Evolutionary conservation across 2,113 vertebrate genomes (phyloP).

Genomic region (Zosterops lateralis): DNA sequence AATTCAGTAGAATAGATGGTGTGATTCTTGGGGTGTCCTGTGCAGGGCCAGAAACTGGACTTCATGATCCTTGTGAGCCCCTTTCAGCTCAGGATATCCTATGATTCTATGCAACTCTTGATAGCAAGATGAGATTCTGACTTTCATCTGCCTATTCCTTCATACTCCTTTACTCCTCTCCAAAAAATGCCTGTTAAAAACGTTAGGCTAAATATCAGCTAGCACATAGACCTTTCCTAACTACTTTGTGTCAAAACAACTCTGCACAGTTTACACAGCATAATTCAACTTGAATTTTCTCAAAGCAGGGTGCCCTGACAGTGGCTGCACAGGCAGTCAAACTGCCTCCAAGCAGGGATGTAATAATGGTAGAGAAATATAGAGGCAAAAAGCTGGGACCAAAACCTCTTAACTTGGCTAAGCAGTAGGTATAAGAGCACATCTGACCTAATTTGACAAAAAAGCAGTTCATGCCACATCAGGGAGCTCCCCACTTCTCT

Average conservation of each 20-base stretch:
- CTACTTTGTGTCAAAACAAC: neutral
- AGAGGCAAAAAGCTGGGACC: neutral
- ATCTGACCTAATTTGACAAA: neutral
- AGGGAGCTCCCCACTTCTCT: neutral
- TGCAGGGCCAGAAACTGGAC: neutral
- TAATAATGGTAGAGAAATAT: neutral
- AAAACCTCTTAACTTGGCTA: neutral
- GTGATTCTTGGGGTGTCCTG: neutral
- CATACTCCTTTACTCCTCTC: fast-evolving
- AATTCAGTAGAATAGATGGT: neutral
- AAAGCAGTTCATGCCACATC: neutral
- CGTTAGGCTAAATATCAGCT: fast-evolving
- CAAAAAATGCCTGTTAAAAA: neutral
- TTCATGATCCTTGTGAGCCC: neutral
- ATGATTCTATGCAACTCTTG: neutral
- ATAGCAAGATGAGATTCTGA: neutral
- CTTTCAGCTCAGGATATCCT: neutral
- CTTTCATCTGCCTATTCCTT: fast-evolving
- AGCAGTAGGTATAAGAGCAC: neutral
- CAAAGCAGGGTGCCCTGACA: neutral
- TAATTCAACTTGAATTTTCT: neutral
- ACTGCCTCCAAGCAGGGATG: neutral
- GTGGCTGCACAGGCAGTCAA: neutral
- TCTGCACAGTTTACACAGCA: neutral
- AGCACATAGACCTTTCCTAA: neutral